Base-by-base conservation (phyloP, 2,113 vertebrate species). In the Ophthalmolycus amberensis region DNA sequence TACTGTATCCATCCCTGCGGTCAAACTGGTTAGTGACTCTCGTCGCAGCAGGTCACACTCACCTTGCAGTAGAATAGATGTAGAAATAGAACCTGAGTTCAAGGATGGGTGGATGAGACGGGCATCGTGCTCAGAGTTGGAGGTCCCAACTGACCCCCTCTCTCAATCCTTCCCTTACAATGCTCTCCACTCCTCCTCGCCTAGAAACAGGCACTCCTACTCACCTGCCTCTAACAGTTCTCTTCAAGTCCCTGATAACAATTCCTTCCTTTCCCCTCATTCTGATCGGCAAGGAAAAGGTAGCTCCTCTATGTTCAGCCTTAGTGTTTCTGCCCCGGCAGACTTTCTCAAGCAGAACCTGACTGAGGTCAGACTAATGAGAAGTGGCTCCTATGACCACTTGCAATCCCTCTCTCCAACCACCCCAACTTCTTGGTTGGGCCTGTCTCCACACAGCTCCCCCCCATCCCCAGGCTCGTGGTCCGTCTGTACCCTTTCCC, bases 21-120 rank as follows among this genome's bases (percentile, higher is more conserved):
- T 29, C 54, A 84, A 88, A 90, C 52, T 18, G 94, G 94, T 94
- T 90, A 93, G 94, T 94, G 0, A 0, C 16, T 8, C 0, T 32
- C 2, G 0, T n/a, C 67, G 71, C 0, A 0, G 7, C 34, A 71
- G 29, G 40, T 82, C 88, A 0, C 79, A 81, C 67, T 92, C 92
- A 29, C 93, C 91, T 20, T 3, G 52, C 68, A 0, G 0, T 91
- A 94, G 92, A 88, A 10, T 93, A 94, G 93, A 91, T 10, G 48
- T 92, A 93, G 90, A 92, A 0, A 6, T 71, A 71, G 86, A 92
- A 34, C 16, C 38, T 9, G 22, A 58, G 10, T 27, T 40, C 22
- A 38, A 0, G 8, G 20, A 6, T n/a, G 12, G 22, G 10, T 20
- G 9, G 58, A 0, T 0, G 25, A 0, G 9, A 10, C 52, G 40